Percentiles rank a stretch among this genome's conserved stretches.
Evolutionary conservation across 2,888 invertebrate genomes (phyloP).

Genomic region (Aspidiotus rigidus): DNA sequence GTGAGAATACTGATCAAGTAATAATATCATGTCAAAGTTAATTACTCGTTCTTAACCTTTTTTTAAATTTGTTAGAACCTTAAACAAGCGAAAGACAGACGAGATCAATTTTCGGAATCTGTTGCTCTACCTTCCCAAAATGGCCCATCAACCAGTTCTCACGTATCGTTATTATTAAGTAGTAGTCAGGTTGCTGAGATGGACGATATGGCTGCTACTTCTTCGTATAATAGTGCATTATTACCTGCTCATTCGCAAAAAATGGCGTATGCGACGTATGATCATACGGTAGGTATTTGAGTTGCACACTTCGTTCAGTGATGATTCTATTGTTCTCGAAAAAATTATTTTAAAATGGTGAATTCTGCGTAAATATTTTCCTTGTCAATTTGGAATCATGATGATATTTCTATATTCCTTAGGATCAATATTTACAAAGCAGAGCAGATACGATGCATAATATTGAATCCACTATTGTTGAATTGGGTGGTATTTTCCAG

Average conservation of each 20-base stretch:
- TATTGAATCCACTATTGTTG: conserved; percentile 97
- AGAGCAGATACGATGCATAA: conserved; percentile 98
- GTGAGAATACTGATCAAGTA: conserved; percentile 42
- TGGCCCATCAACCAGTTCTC: conserved; percentile 44
- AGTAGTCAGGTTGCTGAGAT: background rate
- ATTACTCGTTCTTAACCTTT: conserved; percentile 12
- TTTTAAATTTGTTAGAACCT: conserved; percentile 53
- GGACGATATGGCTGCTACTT: conserved; percentile 9
- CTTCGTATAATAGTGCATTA: conserved; percentile 35
- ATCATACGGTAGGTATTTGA: conserved; percentile 1
- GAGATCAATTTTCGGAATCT: conserved; percentile 81
- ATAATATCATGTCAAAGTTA: background rate
- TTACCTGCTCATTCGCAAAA: background rate
- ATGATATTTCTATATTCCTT: conserved; percentile 36
- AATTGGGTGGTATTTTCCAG: conserved; percentile 96
- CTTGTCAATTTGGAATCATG: background rate
- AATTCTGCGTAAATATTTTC: background rate
- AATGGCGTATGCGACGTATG: background rate
- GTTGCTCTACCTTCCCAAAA: conserved; percentile 50
- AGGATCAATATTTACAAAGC: conserved; percentile 77
- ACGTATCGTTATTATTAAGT: conserved; percentile 13
- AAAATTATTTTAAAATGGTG: too few relatives aligned
- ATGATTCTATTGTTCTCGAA: too few relatives aligned
- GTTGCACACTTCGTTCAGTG: too few relatives aligned
- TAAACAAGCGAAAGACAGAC: conserved; percentile 83